These are phyloP conservation scores for Drosophila lacteicornis DNA, from an alignment of 1,140 invertebrate species.

Conservation along the genomic window DNA sequence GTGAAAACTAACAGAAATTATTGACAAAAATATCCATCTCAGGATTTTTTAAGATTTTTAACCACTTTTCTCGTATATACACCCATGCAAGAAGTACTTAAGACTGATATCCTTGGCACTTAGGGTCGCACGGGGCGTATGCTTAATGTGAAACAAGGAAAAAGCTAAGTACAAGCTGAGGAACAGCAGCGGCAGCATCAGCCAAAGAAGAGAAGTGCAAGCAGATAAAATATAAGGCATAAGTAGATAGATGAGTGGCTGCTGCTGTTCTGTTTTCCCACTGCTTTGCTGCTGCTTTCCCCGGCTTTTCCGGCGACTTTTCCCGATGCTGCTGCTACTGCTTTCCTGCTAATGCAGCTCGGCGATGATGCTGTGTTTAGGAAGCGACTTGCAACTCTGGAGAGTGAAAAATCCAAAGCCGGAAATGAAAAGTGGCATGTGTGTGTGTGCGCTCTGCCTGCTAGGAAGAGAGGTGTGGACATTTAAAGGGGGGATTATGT, in stretches of 20 bases:
- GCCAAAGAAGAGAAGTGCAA: slow-evolving; percentile 36
- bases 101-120: not conserved
- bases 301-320: slow-evolving; percentile 29
- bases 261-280: slow-evolving; percentile 27
- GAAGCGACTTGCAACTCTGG: slow-evolving; percentile 25
- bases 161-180: slow-evolving; percentile 18
- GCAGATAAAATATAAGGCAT: slow-evolving; percentile 73
- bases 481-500: slow-evolving; percentile 12
- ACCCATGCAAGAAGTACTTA: slow-evolving; percentile 13
- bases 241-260: slow-evolving; percentile 76
- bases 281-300: slow-evolving; percentile 30
- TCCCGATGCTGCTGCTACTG: slow-evolving; percentile 24
- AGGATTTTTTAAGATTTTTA: not conserved
- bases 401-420: slow-evolving; percentile 60
- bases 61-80: not conserved
- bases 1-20: too few relatives aligned
- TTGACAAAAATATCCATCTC: too few relatives aligned
- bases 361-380: slow-evolving; percentile 49
- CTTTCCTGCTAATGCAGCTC: slow-evolving; percentile 46
- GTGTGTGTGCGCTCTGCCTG: slow-evolving; percentile 13
- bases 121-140: slow-evolving; percentile 41
- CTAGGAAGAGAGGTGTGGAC: slow-evolving; percentile 3
- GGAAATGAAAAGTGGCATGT: slow-evolving; percentile 75
- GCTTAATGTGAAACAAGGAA: slow-evolving; percentile 44
- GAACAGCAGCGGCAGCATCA: slow-evolving; percentile 10